A percentile compares a stretch with the other conserved stretches of the same genome.
Evolutionary conservation across 2,797 vertebrate genomes (phyloP).

Genomic region (Varecia variegata): DNA sequence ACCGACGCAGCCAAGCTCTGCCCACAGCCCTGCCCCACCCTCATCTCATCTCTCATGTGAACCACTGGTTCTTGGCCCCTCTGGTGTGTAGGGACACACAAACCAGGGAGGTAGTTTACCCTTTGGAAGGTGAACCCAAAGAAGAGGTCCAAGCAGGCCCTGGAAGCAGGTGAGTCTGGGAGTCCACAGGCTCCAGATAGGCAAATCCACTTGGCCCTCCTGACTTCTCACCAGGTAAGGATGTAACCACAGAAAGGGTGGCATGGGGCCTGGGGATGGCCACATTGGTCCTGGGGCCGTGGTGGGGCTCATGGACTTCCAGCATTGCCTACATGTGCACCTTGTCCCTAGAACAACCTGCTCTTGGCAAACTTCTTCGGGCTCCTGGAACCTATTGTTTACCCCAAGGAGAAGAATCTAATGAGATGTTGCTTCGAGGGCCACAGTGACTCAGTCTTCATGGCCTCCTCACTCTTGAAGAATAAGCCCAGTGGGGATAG

Average conservation of each 20-base stretch:
- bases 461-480: background rate
- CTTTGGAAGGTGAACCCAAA: background rate
- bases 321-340: background rate
- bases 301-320: background rate
- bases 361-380: background rate
- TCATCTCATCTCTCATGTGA: background rate
- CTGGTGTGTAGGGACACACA: background rate
- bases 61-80: background rate
- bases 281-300: background rate
- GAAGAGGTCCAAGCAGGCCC: background rate
- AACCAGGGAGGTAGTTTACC: background rate
- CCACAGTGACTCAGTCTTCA: background rate
- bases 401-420: background rate
- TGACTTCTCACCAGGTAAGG: background rate
- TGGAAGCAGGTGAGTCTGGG: background rate
- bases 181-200: background rate
- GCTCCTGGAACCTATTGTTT: background rate
- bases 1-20: background rate
- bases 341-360: background rate
- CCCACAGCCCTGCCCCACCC: background rate
- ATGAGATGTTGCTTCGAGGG: background rate
- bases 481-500: background rate
- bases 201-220: background rate
- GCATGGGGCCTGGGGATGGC: background rate
- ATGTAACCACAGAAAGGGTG: background rate